Conservation (phyloP, 2,797 vertebrate genomes). For the Falco biarmicus region DNA sequence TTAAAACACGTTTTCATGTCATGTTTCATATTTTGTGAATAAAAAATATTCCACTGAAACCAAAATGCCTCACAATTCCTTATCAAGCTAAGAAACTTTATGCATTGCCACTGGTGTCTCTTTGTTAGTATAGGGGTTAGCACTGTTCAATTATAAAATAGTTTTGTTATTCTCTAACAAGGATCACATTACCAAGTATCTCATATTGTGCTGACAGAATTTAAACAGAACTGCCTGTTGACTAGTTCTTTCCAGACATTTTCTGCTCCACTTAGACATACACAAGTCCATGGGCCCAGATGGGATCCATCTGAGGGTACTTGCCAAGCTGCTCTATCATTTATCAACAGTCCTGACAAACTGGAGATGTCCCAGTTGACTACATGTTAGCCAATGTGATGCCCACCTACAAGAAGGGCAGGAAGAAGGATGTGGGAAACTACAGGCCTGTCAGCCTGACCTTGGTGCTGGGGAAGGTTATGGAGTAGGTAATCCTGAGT, state of each 20-base stretch:
- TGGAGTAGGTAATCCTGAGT: too few species aligned
- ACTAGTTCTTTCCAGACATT: neutral
- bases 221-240: neutral
- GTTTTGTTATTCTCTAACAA: neutral
- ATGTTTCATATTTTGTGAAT: neutral
- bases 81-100: neutral
- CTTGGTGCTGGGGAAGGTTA: too few species aligned
- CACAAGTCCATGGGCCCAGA: too few species aligned
- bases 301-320: too few species aligned
- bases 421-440: too few species aligned
- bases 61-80: neutral
- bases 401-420: too few species aligned
- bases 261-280: too few species aligned
- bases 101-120: neutral
- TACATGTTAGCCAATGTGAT: too few species aligned
- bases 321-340: too few species aligned
- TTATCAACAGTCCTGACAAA: too few species aligned
- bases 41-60: neutral
- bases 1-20: neutral
- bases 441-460: too few species aligned
- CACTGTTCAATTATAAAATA: neutral
- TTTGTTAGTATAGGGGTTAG: neutral
- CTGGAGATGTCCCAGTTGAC: too few species aligned
- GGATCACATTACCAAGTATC: neutral
- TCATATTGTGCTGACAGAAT: neutral